These are phyloP conservation scores for Vandiemenella viatica DNA, from an alignment of 2,888 invertebrate species.

Conservation along the genomic window DNA sequence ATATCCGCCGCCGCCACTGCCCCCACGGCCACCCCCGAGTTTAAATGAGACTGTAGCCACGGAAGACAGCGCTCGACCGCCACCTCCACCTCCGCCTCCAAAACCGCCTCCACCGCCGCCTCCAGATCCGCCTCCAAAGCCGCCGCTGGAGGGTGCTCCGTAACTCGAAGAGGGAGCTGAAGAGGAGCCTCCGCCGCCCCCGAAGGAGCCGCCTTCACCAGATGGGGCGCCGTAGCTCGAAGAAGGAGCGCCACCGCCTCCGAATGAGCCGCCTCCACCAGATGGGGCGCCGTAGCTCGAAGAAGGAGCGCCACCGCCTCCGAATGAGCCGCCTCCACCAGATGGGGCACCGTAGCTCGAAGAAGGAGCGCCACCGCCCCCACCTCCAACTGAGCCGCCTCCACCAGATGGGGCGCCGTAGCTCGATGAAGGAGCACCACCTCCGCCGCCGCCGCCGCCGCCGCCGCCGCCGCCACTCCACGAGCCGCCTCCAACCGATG, in stretches of 20 bases:
- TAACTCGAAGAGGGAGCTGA: constrained; percentile 1
- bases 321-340: constrained; percentile 15
- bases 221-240: constrained; percentile 12
- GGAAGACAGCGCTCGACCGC: too few species aligned
- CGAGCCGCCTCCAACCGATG: constrained; percentile 24
- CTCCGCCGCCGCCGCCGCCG: constrained; percentile 8
- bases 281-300: constrained; percentile 24
- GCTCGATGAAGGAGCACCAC: constrained; percentile 5
- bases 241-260: constrained; percentile 6
- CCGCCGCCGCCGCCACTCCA: constrained; percentile 24
- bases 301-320: constrained; percentile 2
- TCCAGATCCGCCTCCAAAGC: constrained; percentile 11
- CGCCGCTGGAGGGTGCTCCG: constrained; percentile 4
- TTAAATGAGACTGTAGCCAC: too few species aligned
- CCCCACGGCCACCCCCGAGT: constrained; percentile 2
- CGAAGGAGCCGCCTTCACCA: constrained; percentile 1
- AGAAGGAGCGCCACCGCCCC: constrained; percentile 5
- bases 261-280: constrained; percentile 14
- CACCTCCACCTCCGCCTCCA: constrained; percentile 2
- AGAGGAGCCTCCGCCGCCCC: background rate
- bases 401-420: constrained; percentile 12
- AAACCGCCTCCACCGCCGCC: constrained; percentile 13
- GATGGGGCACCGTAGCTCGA: constrained; percentile 24
- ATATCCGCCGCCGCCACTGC: constrained; percentile 13
- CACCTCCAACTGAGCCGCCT: constrained; percentile 2